A percentile compares a stretch with the other conserved stretches of the same genome.
Conservation (phyloP, 2,888 invertebrate genomes). For the Patella pellucida region DNA sequence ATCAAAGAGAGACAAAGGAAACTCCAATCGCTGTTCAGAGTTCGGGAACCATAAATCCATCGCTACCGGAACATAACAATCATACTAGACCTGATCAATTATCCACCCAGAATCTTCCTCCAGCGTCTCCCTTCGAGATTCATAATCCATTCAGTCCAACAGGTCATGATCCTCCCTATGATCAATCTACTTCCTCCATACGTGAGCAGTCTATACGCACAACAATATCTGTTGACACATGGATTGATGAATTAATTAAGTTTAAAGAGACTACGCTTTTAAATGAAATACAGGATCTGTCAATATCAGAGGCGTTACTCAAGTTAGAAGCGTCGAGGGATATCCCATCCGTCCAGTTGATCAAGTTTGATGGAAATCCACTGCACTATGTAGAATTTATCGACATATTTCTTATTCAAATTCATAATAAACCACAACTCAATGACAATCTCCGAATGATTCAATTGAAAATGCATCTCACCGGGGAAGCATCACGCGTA, state of each 20-base stretch:
- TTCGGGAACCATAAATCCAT: too few species aligned
- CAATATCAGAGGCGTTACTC: slow-evolving; percentile 4
- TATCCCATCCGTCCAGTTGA: background rate
- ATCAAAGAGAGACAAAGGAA: too few species aligned
- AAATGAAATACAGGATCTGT: background rate
- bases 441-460: slow-evolving; percentile 21
- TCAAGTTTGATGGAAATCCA: slow-evolving; percentile 20
- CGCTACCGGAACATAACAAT: too few species aligned
- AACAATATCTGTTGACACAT: background rate
- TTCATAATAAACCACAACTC: slow-evolving; percentile 21
- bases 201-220: background rate
- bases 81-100: too few species aligned
- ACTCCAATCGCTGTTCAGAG: too few species aligned
- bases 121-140: too few species aligned
- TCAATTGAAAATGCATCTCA: slow-evolving; percentile 20
- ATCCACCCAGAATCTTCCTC: too few species aligned
- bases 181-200: too few species aligned
- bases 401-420: slow-evolving; percentile 22
- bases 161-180: too few species aligned
- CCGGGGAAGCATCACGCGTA: slow-evolving; percentile 20
- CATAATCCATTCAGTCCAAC: too few species aligned
- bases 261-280: slow-evolving; percentile 1
- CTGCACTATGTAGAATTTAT: slow-evolving; percentile 19
- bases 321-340: slow-evolving; percentile 5
- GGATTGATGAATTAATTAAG: slow-evolving; percentile 18